A percentile compares a stretch with the other conserved stretches of the same genome.
phyloP scores from a whole-genome alignment of 2,113 vertebrate species.

The Tamias sibiricus region DNA sequence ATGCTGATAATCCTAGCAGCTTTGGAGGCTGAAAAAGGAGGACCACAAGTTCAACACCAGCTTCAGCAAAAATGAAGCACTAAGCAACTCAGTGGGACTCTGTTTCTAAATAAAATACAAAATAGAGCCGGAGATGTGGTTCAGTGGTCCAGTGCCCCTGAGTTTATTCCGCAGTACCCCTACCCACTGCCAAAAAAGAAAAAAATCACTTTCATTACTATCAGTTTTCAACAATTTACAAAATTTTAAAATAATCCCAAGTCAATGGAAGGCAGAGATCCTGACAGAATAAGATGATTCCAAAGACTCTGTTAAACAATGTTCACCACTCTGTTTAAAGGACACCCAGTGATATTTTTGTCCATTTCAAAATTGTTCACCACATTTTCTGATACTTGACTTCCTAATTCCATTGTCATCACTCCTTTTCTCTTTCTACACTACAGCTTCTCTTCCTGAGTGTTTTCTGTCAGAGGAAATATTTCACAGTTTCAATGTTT shows the following conservation, averaged over 20 bases:
- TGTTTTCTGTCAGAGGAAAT: slow-evolving; percentile 54
- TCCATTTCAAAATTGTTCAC: neutral
- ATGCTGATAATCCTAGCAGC: too few relatives aligned
- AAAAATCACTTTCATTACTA: slow-evolving; percentile 25
- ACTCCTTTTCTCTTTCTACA: neutral
- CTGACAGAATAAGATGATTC: neutral
- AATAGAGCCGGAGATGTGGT: too few relatives aligned
- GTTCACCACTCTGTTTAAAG: neutral
- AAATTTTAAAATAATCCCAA: neutral
- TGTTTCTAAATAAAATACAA: too few relatives aligned
- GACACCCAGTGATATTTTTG: neutral
- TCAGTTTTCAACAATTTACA: neutral
- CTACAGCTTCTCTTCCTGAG: neutral
- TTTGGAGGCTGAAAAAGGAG: too few relatives aligned
- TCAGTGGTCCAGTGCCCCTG: too few relatives aligned
- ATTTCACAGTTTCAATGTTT: neutral
- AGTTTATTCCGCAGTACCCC: too few relatives aligned
- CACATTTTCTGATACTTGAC: neutral
- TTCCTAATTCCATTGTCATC: neutral
- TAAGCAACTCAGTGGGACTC: too few relatives aligned
- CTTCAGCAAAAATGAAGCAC: too few relatives aligned
- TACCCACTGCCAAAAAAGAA: too few relatives aligned
- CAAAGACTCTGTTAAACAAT: neutral
- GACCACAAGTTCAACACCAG: too few relatives aligned
- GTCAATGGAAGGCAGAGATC: neutral